A percentile compares a stretch with the other conserved stretches of the same genome.
Evolutionary conservation across 2,113 vertebrate genomes (phyloP).

Genomic region (Erpornis zantholeuca): DNA sequence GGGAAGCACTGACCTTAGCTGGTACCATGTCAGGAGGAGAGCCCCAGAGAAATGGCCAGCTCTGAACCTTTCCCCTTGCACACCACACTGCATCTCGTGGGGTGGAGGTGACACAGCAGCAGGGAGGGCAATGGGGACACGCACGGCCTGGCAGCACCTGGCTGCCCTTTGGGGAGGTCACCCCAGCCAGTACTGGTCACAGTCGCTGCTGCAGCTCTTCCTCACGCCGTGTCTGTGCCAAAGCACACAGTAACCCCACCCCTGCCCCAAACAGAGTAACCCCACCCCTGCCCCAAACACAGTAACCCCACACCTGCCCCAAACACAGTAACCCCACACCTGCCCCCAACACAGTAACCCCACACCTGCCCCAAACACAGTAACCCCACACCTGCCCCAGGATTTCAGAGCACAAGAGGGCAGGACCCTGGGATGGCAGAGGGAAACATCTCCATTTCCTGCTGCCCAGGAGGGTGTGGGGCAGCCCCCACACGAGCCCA

Average conservation of each 20-base stretch:
- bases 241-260: background rate
- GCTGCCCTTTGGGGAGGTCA: accelerated
- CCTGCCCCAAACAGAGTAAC: background rate
- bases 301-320: background rate
- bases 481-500: background rate
- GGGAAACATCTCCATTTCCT: background rate
- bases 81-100: accelerated
- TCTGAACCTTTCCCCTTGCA: background rate
- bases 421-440: accelerated
- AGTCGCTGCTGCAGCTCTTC: background rate
- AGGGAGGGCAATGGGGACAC: accelerated
- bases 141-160: accelerated
- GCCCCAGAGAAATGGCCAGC: background rate
- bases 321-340: background rate
- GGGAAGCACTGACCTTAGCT: background rate
- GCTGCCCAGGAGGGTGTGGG: background rate
- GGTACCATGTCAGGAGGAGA: background rate
- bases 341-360: background rate
- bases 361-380: background rate
- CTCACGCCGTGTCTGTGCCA: accelerated
- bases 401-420: background rate
- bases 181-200: accelerated
- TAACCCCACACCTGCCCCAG: accelerated
- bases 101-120: accelerated
- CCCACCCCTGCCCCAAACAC: no score